Evolutionary conservation across 2,888 invertebrate species (phyloP).

Genomic region (Amblyjoppa fuscipennis): DNA sequence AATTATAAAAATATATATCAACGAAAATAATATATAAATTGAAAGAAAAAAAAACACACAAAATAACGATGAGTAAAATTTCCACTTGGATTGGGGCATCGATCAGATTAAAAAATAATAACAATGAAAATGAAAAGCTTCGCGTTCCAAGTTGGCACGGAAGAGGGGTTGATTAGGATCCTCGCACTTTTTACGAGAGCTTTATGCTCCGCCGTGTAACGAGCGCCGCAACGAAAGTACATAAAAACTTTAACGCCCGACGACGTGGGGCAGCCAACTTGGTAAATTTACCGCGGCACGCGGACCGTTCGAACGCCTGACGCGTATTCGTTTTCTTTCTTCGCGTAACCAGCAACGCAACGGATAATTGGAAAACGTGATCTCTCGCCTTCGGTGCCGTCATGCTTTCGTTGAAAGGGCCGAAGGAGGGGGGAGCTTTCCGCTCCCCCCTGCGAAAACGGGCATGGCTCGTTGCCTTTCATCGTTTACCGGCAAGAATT

Average conservation of each 20-base stretch:
- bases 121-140: constrained; percentile 4
- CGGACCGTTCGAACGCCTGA: constrained; percentile 26
- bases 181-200: constrained; percentile 20
- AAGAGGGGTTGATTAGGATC: background rate
- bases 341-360: constrained; percentile 20
- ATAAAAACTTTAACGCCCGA: constrained; percentile 45
- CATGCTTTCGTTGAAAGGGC: background rate
- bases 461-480: background rate
- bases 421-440: background rate
- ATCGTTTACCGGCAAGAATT: background rate
- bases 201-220: constrained; percentile 16
- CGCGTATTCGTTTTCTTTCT: constrained; percentile 16
- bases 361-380: constrained; percentile 53
- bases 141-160: background rate
- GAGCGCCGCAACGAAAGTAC: background rate
- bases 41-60: too few species aligned
- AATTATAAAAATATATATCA: background rate
- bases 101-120: background rate
- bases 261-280: constrained; percentile 30
- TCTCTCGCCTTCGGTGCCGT: constrained; percentile 9
- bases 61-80: background rate
- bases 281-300: constrained; percentile 42
- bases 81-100: background rate
- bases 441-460: background rate
- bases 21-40: background rate